Base-by-base conservation (phyloP, 23 tunicate genomes). In the Corella eumyota region DNA sequence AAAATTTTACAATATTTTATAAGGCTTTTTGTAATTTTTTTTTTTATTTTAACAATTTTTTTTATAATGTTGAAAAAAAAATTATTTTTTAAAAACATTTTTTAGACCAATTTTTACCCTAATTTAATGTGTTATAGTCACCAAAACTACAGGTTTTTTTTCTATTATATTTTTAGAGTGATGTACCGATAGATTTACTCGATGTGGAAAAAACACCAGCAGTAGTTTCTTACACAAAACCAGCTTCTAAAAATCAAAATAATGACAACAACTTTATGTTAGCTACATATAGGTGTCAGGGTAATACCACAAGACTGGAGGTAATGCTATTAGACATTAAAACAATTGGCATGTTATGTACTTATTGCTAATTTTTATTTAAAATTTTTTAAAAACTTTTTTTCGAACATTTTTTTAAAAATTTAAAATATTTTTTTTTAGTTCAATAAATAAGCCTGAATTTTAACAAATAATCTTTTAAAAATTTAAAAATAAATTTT, bases 261-360 rank as follows among this genome's bases (percentile, higher is more conserved):
- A 36, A 58, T 22, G 36, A 26, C 4, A 57, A 76, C 31, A 88
- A 78, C 55, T 88, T 80, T 38, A 60, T 88, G 36, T 81, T 88
- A 5, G 88, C 81, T 6, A 88, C 96, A n/a, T 88, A 88, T 60
- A 67, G 96, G 35, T 88, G 88, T 40, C 96, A 88, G 40, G 29
- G 88, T 1, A 72, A 75, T 44, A 79, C 96, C 4, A 71, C 87
- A 25, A 50, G 96, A 53, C 67, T 88, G 3, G 88, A 88, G 80
- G 96, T 88, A 21, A 23, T 53, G 24, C 26, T 40, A 11, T 15
- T 40, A 40, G 11, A 40, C 13, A 11, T 15, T 11, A 11, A 40
- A 15, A 9, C 15, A 9, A 15, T 40, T 11, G 48, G 11, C 48
- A 40, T 40, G 15, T 9, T 11, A 40, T 40, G 48, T 40, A 40